Percentiles rank a stretch among this genome's conserved stretches.
Conservation (phyloP, 2,797 vertebrate genomes). For the Iguana delicatissima region DNA sequence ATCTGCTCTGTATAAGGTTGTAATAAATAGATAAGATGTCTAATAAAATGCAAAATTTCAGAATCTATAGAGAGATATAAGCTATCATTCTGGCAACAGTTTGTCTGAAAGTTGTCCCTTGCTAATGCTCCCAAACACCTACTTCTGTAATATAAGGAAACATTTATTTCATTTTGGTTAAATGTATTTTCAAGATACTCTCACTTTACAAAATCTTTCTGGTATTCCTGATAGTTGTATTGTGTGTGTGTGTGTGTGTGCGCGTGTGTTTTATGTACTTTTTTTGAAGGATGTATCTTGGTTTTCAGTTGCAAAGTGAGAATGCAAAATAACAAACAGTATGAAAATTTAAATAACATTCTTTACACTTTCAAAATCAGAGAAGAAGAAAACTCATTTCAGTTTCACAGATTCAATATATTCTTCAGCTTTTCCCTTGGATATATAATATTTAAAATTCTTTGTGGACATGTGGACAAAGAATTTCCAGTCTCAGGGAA, state of each 20-base stretch:
- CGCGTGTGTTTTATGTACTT: constrained; percentile 13
- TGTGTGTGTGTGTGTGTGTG: neutral
- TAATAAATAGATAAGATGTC: neutral
- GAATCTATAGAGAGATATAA: neutral
- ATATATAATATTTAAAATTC: neutral
- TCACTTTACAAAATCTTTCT: constrained; percentile 35
- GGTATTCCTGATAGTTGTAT: constrained; percentile 30
- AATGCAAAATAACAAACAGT: constrained; percentile 18
- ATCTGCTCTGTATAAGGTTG: neutral
- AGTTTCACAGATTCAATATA: neutral
- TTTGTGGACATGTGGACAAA: neutral
- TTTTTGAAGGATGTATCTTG: constrained; percentile 31
- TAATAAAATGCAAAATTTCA: neutral
- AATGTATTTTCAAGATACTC: constrained; percentile 31
- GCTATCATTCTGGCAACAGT: neutral
- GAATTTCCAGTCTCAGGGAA: neutral
- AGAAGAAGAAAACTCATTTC: neutral
- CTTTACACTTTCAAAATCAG: neutral
- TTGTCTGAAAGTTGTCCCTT: constrained; percentile 12
- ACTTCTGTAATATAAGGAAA: neutral
- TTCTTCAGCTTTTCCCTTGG: neutral
- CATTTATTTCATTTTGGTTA: constrained; percentile 31
- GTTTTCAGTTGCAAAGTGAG: constrained; percentile 39
- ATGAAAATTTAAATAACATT: neutral
- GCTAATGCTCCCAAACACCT: neutral